phyloP scores from a whole-genome alignment of 2,888 invertebrate genomes.

The Athalia cordata region DNA sequence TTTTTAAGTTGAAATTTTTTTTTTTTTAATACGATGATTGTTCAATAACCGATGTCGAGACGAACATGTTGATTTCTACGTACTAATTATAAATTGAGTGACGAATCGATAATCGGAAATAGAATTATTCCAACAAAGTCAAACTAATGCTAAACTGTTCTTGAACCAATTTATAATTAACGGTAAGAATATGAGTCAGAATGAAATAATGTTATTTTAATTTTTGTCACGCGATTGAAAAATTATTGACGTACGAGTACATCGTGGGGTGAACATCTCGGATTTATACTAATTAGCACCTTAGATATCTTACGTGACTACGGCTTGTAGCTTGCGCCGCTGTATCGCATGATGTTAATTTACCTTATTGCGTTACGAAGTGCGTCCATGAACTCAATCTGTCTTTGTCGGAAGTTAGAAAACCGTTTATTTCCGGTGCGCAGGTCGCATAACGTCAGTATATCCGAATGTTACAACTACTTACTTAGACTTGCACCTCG shows the following conservation, averaged over 20 bases:
- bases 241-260: neutral
- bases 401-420: constrained; percentile 56
- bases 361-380: neutral
- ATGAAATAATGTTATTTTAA: no score
- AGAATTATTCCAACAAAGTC: constrained; percentile 38
- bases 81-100: neutral
- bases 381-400: constrained; percentile 67
- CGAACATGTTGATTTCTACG: neutral
- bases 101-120: neutral
- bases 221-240: neutral
- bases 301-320: constrained; percentile 22
- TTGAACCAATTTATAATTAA: constrained; percentile 44
- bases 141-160: constrained; percentile 27
- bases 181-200: no score
- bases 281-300: constrained; percentile 17
- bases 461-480: neutral
- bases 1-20: no score
- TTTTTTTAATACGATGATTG: no score
- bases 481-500: neutral
- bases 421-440: constrained; percentile 53
- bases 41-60: no score
- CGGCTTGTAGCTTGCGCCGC: neutral
- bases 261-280: constrained; percentile 12
- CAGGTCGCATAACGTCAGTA: neutral
- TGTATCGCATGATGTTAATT: neutral